Evolutionary conservation across 2,113 vertebrate genomes (phyloP).

Genomic region (Tangachromis dhanisi): DNA sequence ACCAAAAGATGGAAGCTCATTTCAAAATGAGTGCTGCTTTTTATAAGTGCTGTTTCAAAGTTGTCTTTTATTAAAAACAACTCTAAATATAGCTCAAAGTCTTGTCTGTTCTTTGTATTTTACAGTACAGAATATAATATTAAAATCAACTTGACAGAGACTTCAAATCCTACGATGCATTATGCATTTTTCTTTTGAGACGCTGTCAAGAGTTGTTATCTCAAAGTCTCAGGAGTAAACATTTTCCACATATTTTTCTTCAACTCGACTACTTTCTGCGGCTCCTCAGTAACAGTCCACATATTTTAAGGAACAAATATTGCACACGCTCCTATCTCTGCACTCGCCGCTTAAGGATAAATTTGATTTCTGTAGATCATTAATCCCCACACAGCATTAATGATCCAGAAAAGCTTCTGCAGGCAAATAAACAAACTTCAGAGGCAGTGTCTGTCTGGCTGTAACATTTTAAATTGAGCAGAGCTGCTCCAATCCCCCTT

Average conservation of each 20-base stretch:
- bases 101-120: background rate
- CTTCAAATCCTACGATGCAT: background rate
- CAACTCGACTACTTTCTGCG: background rate
- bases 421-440: slow-evolving; percentile 10
- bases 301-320: background rate
- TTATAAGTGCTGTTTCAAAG: background rate
- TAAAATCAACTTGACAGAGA: slow-evolving; percentile 13
- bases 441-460: background rate
- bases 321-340: background rate
- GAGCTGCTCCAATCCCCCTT: background rate
- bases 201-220: background rate
- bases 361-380: background rate
- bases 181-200: background rate
- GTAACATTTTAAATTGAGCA: background rate
- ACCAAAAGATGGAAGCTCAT: background rate
- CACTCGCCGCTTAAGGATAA: background rate
- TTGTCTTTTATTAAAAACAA: background rate
- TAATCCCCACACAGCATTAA: slow-evolving; percentile 1
- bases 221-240: background rate
- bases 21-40: background rate
- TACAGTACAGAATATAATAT: background rate
- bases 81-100: slow-evolving; percentile 18
- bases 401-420: slow-evolving; percentile 13
- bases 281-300: background rate
- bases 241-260: background rate